These are phyloP conservation scores for Cheirogaleus major DNA, from an alignment of 2,797 vertebrate species.

Conservation along the genomic window DNA sequence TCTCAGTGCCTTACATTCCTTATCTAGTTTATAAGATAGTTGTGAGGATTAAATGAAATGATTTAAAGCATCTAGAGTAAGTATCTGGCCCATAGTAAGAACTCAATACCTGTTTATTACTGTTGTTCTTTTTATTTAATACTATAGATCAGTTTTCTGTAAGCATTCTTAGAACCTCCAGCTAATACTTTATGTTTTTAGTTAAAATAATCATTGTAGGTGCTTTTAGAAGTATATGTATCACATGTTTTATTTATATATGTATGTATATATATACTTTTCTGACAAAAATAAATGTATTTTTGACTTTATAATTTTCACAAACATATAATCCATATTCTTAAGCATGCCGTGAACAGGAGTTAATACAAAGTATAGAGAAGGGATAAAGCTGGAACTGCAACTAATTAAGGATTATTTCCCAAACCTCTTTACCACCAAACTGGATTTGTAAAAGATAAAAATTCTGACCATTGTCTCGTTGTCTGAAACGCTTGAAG, in stretches of 20 bases:
- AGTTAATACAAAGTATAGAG: background rate
- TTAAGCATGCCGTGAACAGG: background rate
- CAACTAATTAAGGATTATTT: background rate
- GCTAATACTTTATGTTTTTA: conserved; percentile 22
- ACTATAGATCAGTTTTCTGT: background rate
- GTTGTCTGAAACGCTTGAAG: background rate
- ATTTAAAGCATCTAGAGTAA: background rate
- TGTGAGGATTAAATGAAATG: conserved; percentile 12
- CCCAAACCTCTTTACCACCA: background rate
- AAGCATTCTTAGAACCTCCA: background rate
- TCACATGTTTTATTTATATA: background rate
- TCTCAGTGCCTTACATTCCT: background rate
- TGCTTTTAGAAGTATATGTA: background rate
- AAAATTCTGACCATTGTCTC: background rate
- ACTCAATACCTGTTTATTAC: background rate
- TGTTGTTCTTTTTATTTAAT: background rate
- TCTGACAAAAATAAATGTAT: background rate
- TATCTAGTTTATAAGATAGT: background rate
- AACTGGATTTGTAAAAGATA: conserved; percentile 14
- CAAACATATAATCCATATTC: background rate
- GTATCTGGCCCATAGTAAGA: background rate
- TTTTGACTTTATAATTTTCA: conserved; percentile 14
- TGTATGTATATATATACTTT: background rate
- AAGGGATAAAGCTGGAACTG: background rate
- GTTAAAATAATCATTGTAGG: background rate